Base-by-base conservation (phyloP, 2,113 vertebrate genomes). In the Aldabrachelys gigantea region DNA sequence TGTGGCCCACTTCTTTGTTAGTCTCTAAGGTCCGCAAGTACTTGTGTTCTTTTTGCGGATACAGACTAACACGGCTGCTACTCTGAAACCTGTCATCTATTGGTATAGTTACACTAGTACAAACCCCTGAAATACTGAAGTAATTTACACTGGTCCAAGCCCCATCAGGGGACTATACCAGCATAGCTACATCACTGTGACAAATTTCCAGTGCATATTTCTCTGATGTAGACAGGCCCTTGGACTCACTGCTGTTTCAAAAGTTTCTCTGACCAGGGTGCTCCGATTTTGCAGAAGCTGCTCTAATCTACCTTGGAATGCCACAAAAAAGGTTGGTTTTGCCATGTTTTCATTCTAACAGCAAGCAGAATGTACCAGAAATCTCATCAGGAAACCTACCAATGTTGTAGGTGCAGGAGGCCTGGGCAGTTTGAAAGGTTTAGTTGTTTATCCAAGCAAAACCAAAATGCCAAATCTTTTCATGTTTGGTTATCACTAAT, bases 401-500 rank as follows among this genome's bases (percentile, higher is more conserved):
- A 84, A 47, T 35, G 4, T 1, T 0, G 85, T 82, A 57, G 21
- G 19, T 86, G 57, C 65, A 72, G 65, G 89, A 91, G 84, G 52
- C n/a, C 2, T 0, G 0, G 50, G 4, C 0, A 4, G 84, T 53
- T n/a, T 1, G 17, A 41, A 27, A 78, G 38, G 2, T 69, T n/a
- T 69, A 69, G 62, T 69, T 69, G 16, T 69, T 69, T 69, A 44
- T 76, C 6, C 72, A 25, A 16, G 38, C 25, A 44, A 76, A 76
- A 76, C 12, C 21, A 44, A 76, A 75, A 50, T 82, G 14, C 44
- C 57, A 27, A 1, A 0, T 4, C 53, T 85, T 86, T 91, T 50
- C 87, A 88, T 13, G 11, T 41, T 41, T 76, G 94, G 89, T 95
- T 83, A 81, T 1, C 17, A 19, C 84, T 22, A 38, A 56, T 54